Base-by-base conservation (phyloP, 2,113 vertebrate species). In the Orcinus orca region DNA sequence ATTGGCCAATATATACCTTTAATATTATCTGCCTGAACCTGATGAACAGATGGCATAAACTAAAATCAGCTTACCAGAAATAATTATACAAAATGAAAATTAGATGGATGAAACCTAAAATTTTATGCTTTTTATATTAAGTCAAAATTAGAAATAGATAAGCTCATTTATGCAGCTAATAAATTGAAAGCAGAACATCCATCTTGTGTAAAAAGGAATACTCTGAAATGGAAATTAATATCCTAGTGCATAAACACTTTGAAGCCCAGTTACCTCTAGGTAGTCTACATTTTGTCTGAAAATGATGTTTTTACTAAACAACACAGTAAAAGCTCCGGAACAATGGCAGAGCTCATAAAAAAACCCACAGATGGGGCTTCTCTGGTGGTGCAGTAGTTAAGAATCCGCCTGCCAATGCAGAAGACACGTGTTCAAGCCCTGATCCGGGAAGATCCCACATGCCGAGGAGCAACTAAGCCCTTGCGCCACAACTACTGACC, bases 81-180 rank as follows among this genome's bases (percentile, higher is more conserved):
- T 84, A 97, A 90, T 76, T 95, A 74, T 8, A 38, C 4, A 58
- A 97, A 97, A 68, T 95, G 96, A 96, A 98, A 96, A 95, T 96
- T 95, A 94, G 97, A 97, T 91, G 94, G 94, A 97, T 97, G 81
- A 98, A 97, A 98, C 68, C 36, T 97, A 97, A 97, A 97, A 88
- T 96, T 87, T 90, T 93, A 95, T 96, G 97, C 96, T 88, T 26
- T 76, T 38, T 92, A 97, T 94, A 97, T 95, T 91, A 96, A 96
- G 89, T 81, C 90, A 95, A 50, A 91, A 98, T 96, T 96, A 95
- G 95, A 98, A 94, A 97, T 97, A 97, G 92, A 92, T 53, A 96
- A 47, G n/a, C 41, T 96, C 85, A 97, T 98, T 88, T 93, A 53
- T 95, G 98, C 90, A 87, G 62, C 92, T 98, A 97, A 97, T 95